Evolutionary conservation across 2,888 invertebrate species (phyloP), one percentile per base, ranked within the genome.

Genomic region (Tortrix viridana): DNA sequence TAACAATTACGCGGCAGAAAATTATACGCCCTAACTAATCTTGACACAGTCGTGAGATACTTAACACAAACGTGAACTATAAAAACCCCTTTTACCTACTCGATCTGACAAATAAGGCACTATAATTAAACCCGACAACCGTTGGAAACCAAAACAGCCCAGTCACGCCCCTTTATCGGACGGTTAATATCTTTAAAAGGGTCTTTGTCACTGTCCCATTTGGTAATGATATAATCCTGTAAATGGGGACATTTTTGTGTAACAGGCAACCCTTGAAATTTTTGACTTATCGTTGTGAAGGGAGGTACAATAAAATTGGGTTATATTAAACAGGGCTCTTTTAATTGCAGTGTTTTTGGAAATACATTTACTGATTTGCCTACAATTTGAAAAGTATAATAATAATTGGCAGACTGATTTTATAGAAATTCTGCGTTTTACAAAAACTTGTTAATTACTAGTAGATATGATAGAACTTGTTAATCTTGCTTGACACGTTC

Each of bases 101-200:
- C 6, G 19, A 44, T 18, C 38, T 53, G 22, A 14, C 50, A 19
- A 19, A 37, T 37, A 50, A 18, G 12, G 44, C 16, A 3, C 9
- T 9, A 50, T 5, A 16, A 32, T 20, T 37, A 37, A 32, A 37
- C 50, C 32, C 50, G 37, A 50, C 50, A 22, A 53, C 41, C 53
- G 53, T 22, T 50, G 19, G 38, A 54, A 23, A n/a, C 56, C 50
- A 62, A 62, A 62, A 52, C 6, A 16, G 65, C 32, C 20, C 23
- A 58, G 64, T 68, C 70, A 69, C 56, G 67, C 68, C 65, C 70
- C 67, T 67, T 68, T 65, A 65, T 50, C 55, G 57, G 49, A 55
- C 67, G 55, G 72, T 73, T 82, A 77, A 80, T 79, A 76, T 74
- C 67, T 73, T 74, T 81, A 79, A 85, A 84, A 86, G 82, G 74